Evolutionary conservation across 2,797 vertebrate species (phyloP).

Genomic region (Acipenser transmontanus): DNA sequence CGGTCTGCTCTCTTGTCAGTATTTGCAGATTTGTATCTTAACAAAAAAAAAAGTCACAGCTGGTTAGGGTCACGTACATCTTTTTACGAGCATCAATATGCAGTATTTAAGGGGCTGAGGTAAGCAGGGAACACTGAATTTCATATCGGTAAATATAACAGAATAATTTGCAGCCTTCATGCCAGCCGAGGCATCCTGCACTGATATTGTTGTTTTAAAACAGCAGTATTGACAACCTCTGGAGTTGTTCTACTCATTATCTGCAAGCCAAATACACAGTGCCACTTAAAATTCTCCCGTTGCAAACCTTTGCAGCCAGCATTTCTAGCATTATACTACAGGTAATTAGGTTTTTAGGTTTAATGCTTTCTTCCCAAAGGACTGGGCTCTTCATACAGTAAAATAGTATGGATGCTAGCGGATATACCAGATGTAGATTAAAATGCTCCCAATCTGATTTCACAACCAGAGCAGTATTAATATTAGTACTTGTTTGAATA

Average conservation of each 20-base stretch:
- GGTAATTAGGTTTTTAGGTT: not conserved
- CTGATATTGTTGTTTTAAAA: not conserved
- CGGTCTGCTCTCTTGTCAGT: too few species aligned
- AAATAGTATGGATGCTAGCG: too few species aligned
- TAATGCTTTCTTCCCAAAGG: not conserved
- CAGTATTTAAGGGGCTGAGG: constrained; percentile 33
- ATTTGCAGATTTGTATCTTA: too few species aligned
- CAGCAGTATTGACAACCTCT: not conserved
- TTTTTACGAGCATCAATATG: constrained; percentile 23
- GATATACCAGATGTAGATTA: too few species aligned
- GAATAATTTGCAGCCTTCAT: constrained; percentile 18
- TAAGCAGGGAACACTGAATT: constrained; percentile 39
- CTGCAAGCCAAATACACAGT: not conserved
- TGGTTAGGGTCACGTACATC: too few species aligned
- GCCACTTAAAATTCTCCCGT: constrained; percentile 1
- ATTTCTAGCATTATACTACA: not conserved
- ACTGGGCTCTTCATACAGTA: too few species aligned
- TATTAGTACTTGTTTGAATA: too few species aligned
- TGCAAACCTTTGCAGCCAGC: not conserved
- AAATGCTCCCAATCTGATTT: too few species aligned
- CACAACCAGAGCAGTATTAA: too few species aligned
- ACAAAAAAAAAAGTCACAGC: too few species aligned
- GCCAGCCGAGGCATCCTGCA: not conserved
- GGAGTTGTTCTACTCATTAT: not conserved
- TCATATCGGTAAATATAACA: constrained; percentile 43